Conservation (phyloP, 2,797 vertebrate species). For the Austrolebias charrua region DNA sequence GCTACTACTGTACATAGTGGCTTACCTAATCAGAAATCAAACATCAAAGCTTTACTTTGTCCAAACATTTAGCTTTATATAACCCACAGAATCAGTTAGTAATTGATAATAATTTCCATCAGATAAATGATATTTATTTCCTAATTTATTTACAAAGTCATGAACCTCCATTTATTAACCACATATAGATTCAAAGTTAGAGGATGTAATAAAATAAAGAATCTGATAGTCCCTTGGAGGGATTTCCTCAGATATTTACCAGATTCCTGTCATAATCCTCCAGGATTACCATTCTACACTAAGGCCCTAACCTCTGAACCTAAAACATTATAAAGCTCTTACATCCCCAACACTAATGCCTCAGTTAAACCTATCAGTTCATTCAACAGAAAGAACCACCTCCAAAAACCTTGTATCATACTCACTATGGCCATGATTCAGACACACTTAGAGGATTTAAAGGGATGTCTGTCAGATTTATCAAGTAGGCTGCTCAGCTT, state of each 20-base stretch:
- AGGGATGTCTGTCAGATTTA: constrained; percentile 49
- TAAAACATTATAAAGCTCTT: constrained; percentile 65
- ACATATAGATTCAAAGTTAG: constrained; percentile 36
- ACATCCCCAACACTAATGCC: constrained; percentile 63
- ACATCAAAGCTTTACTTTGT: not conserved
- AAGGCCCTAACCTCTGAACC: constrained; percentile 67
- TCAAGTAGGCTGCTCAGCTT: constrained; percentile 30
- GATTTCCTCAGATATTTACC: constrained; percentile 74
- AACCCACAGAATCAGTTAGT: not conserved
- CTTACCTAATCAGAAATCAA: not conserved
- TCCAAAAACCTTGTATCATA: constrained; percentile 45
- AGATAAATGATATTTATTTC: constrained; percentile 7
- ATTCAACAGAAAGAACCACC: constrained; percentile 51
- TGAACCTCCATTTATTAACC: constrained; percentile 54
- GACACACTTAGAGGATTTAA: constrained; percentile 59
- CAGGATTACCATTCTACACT: constrained; percentile 68
- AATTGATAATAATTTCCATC: not conserved
- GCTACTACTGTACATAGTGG: no score
- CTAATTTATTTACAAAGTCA: constrained; percentile 13
- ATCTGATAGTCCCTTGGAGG: constrained; percentile 54
- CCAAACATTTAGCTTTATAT: not conserved
- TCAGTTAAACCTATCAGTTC: constrained; percentile 56
- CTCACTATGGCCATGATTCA: constrained; percentile 22
- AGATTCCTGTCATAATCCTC: constrained; percentile 68
- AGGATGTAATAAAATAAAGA: constrained; percentile 53